Percentiles rank a stretch among this genome's conserved stretches.
Conservation (phyloP, 2,113 vertebrate species). For the Chrysemys picta region DNA sequence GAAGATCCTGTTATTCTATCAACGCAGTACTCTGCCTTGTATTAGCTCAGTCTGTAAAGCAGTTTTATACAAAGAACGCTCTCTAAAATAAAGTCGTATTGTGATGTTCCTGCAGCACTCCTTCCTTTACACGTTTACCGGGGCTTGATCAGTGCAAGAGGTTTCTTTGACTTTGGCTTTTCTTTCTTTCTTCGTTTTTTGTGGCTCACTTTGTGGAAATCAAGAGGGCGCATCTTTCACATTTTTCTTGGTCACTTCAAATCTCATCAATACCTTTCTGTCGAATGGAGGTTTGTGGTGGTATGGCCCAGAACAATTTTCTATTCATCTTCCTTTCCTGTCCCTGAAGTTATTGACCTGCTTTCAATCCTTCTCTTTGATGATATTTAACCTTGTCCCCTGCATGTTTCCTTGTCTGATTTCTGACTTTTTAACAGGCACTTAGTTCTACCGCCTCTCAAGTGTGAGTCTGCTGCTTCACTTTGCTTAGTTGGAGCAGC, state of each 20-base stretch:
- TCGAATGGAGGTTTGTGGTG: slow-evolving; percentile 57
- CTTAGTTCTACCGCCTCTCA: slow-evolving; percentile 67
- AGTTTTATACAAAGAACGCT: not conserved
- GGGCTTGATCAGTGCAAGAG: not conserved
- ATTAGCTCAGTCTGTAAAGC: not conserved
- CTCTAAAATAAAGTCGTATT: not conserved
- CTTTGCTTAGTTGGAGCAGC: slow-evolving; percentile 54
- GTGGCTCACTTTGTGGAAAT: slow-evolving; percentile 38
- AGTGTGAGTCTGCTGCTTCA: slow-evolving; percentile 53
- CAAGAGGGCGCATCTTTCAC: slow-evolving; percentile 65
- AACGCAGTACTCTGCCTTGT: not conserved
- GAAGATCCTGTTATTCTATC: not conserved
- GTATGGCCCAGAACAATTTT: slow-evolving; percentile 69
- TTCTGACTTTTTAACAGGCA: slow-evolving; percentile 79
- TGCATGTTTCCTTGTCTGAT: slow-evolving; percentile 75
- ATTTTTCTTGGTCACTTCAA: slow-evolving; percentile 77
- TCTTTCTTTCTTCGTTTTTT: not conserved
- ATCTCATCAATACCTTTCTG: slow-evolving; percentile 76
- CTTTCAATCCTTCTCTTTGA: slow-evolving; percentile 80
- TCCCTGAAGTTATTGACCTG: slow-evolving; percentile 80
- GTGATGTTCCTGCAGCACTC: rapidly evolving
- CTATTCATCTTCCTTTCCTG: slow-evolving; percentile 78
- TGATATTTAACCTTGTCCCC: slow-evolving; percentile 81
- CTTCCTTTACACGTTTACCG: not conserved
- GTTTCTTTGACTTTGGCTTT: slow-evolving; percentile 21